Percentiles rank a stretch among this genome's conserved stretches.
phyloP scores from a whole-genome alignment of 2,113 vertebrate genomes.

The Upupa epops region DNA sequence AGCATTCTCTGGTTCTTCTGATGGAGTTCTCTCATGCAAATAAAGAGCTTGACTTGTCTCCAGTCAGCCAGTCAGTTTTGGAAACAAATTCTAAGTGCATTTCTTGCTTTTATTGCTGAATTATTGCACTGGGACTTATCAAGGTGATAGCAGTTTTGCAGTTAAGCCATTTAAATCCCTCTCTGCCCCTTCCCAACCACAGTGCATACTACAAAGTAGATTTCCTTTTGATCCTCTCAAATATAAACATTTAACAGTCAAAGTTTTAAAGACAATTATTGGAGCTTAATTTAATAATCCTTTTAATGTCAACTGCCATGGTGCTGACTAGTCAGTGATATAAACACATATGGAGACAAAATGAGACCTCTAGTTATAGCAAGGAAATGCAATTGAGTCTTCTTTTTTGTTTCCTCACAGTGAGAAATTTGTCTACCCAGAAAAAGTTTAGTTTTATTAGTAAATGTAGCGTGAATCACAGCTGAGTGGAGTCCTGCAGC shows the following conservation, averaged over 20 bases:
- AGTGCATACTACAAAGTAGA: conserved; percentile 55
- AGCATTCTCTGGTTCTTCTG: conserved; percentile 29
- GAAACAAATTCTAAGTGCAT: conserved; percentile 28
- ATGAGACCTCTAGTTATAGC: background rate
- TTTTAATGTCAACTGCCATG: conserved; percentile 56
- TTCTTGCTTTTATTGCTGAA: conserved; percentile 49
- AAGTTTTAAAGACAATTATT: conserved; percentile 62
- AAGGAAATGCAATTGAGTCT: background rate
- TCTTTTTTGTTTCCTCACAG: background rate
- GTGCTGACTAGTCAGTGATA: background rate
- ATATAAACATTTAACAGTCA: conserved; percentile 60
- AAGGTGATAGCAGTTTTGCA: conserved; percentile 50
- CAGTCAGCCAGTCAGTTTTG: conserved; percentile 31
- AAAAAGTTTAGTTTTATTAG: background rate
- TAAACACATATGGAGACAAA: conserved; percentile 7
- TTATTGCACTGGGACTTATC: conserved; percentile 37
- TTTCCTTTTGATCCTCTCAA: conserved; percentile 65
- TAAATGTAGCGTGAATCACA: background rate
- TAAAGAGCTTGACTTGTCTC: conserved; percentile 52
- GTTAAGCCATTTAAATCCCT: conserved; percentile 68
- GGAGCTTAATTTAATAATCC: conserved; percentile 58
- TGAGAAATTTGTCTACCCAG: background rate
- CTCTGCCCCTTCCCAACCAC: conserved; percentile 52
- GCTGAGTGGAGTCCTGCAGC: background rate
- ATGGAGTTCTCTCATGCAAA: conserved; percentile 22